Base-by-base conservation (phyloP, 2,797 vertebrate genomes). In the Falco cherrug region DNA sequence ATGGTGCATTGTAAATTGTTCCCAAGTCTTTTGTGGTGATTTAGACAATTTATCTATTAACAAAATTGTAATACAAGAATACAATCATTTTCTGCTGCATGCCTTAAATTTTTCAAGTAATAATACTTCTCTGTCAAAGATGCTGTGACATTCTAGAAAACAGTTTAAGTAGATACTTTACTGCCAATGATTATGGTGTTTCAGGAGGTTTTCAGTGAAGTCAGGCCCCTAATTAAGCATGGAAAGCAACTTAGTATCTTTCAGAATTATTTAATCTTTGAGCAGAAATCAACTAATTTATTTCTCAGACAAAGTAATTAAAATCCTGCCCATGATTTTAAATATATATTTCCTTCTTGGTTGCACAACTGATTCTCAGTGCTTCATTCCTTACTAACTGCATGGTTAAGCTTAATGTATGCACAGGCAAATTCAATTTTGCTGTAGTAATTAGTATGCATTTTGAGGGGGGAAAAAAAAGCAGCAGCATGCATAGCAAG, bases 371-470 rank as follows among this genome's bases (percentile, higher is more conserved):
- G 65, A 91, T 87, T 93, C 87, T 79, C 54, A 45, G 41, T 84
- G 57, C 47, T 91, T 93, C 39, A 14, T 92, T 92, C 53, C 43
- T 84, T 57, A 43, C 37, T 51, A 74, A 65, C 70, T 93, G 68
- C 41, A 68, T 85, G 71, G 77, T 84, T 95, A 79, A 78, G 39
- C 48, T 67, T 76, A 90, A 79, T 3, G 2, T 80, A 87, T 77
- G 67, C 48, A 89, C 54, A 74, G 67, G 64, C 43, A 95, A 95
- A 94, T 88, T 95, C 53, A 89, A 57, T 95, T 95, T 96, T 95
- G 24, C 63, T 87, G 9, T 76, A 65, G 60, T 93, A 92, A 87
- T 96, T 93, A 93, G 41, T 64, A 84, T 87, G 51, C 18, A 50
- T 82, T 95, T 89, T 82, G 51, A 16, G 10, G 11, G 11, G 11